phyloP scores from a whole-genome alignment of 2,113 vertebrate species.

The Maccullochella peelii region DNA sequence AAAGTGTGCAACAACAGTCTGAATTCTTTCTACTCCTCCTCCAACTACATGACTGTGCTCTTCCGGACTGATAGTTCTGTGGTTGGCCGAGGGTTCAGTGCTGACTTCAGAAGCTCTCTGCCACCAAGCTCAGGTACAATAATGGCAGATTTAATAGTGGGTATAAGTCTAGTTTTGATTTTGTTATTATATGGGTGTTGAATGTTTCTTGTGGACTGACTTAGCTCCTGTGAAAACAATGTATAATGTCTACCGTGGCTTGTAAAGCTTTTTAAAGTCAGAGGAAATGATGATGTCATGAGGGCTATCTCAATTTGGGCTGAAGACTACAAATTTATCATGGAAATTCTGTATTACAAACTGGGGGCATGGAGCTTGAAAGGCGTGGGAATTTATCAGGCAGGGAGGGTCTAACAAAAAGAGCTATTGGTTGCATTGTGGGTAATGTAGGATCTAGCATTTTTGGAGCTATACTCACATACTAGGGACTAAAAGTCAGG shows the following conservation, averaged over 20 bases:
- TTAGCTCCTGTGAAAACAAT: neutral
- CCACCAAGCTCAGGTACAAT: slow-evolving; percentile 68
- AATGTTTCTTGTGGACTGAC: neutral
- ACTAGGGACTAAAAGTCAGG: neutral
- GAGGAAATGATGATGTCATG: neutral
- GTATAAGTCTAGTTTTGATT: neutral
- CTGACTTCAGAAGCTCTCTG: slow-evolving; percentile 75
- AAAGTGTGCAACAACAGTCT: slow-evolving; percentile 72
- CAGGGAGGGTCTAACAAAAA: neutral
- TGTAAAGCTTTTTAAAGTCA: neutral
- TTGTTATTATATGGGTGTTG: neutral
- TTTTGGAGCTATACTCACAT: neutral
- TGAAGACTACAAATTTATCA: neutral
- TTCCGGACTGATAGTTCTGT: slow-evolving; percentile 78
- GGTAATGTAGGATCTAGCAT: neutral
- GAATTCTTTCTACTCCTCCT: slow-evolving; percentile 78
- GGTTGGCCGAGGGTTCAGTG: slow-evolving; percentile 78
- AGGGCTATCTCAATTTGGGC: neutral
- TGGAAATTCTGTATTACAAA: neutral
- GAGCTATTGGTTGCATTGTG: neutral
- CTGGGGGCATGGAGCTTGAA: neutral
- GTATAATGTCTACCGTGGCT: neutral
- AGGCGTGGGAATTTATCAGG: neutral
- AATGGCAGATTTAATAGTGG: neutral
- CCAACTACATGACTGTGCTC: slow-evolving; percentile 81